Base-by-base conservation (phyloP, 1,140 invertebrate genomes). In the Rhopalosiphum maidis region DNA sequence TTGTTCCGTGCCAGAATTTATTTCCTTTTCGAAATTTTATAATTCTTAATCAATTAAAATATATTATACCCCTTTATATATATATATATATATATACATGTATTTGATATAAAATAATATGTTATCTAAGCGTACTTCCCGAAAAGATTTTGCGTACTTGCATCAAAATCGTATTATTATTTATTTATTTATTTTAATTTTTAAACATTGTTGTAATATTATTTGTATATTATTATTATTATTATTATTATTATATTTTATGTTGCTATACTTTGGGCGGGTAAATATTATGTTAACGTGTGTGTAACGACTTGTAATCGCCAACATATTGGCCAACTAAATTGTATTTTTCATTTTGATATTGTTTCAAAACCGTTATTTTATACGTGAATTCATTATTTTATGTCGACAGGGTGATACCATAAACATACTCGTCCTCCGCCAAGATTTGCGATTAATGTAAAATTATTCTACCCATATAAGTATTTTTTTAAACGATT, bases 91-190 rank as follows among this genome's bases (percentile, higher is more conserved):
- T 68, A n/a, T 41, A 41, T 41, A 41, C 41, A 68, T 68, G 30
- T 60, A 11, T 41, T 41, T 41, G 41, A 55, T 55, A 55, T 55
- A 60, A 60, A 60, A 60, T 30, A 68, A 15, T n/a, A 77, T 77
- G 30, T 60, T 77, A 77, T 77, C 15, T 77, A 37, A 41, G 82
- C 82, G 37, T 83, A 83, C 82, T 83, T 83, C 82, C 82, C 35
- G 82, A 83, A 83, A 77, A 77, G 60, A 77, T 77, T 77, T 77
- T 77, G 60, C 60, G 60, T 77, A 77, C 60, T 77, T n/a, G n/a
- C 60, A 77, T 77, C 60, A 77, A 77, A 77, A 77, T 77, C 85
- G 23, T 88, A 88, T 86, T 86, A 86, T 46, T 86, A 86, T 46
- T 46, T 86, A 30, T n/a, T 87, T 88, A 51, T 87, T 43, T 41